Base-by-base conservation (phyloP, 2,113 vertebrate species). In the Silurus meridionalis region DNA sequence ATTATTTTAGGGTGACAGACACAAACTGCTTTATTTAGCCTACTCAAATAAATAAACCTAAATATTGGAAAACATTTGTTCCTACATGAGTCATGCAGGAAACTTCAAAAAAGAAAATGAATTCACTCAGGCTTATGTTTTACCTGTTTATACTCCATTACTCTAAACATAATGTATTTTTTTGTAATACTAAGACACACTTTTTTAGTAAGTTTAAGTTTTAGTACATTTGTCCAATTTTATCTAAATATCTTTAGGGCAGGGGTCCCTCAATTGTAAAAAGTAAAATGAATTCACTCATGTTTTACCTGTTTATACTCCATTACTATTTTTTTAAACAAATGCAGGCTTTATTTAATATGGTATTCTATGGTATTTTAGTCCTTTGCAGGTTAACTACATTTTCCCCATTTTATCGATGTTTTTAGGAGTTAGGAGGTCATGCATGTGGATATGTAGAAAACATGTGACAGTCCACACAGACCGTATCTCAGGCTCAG, bases 1-100 rank as follows among this genome's bases (percentile, higher is more conserved):
- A 78, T 23, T 83, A 19, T 3, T 53, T 77, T 60, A 84, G 63
- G 72, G 48, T 84, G 37, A 79, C 48, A 46, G 72, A 85, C 60
- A 77, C 14, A 61, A 15, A 13, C 8, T 19, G 10, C 57, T 63
- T 60, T 37, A 37, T 37, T 37, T 37, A 64, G 46, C 14, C 25
- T 23, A 28, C 19, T 15, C 17, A 83, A 75, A 75, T 46, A 71
- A 46, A 71, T 6, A 6, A 78, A 17, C 11, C 52, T 78, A 57
- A 75, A 52, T 8, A 46, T 11, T 23, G 21, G 71, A 55, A 57
- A 57, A 78, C 15, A 7, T 9, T 57, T 28, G 28, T 55, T 77
- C 23, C 72, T n/a, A n/a, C 8, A 28, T 0, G 50, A 28, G 25
- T 37, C 37, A 37, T 37, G 11, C n/a, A 69, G 28, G 25, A 15